Evolutionary conservation across 2,113 vertebrate genomes (phyloP).

Genomic region (Trogon surrucura): DNA sequence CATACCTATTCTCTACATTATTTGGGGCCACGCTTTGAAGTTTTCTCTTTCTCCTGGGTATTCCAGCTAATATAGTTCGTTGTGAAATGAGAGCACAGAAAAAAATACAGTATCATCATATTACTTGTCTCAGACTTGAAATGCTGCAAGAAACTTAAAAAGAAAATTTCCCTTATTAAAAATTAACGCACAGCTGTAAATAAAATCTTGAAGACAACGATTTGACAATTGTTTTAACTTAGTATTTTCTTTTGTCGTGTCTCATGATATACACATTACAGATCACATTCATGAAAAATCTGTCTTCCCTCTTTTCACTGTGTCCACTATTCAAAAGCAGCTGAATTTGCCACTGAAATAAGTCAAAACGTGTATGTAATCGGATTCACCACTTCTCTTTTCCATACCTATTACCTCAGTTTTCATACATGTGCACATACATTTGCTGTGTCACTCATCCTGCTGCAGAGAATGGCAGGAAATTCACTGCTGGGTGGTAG

Average conservation of each 20-base stretch:
- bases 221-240: neutral
- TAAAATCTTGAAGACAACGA: neutral
- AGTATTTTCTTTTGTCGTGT: neutral
- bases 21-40: slow-evolving; percentile 63
- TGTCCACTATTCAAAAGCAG: neutral
- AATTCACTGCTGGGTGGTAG: neutral
- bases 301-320: neutral
- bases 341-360: neutral
- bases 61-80: slow-evolving; percentile 63
- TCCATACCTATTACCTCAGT: neutral
- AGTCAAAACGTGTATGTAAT: neutral
- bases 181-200: neutral
- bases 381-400: neutral
- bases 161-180: neutral
- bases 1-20: slow-evolving; percentile 43
- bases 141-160: neutral
- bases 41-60: slow-evolving; percentile 64
- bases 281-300: neutral
- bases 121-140: slow-evolving; percentile 13
- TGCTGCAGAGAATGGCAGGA: neutral
- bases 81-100: slow-evolving; percentile 52
- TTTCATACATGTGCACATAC: neutral
- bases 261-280: neutral
- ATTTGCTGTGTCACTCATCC: neutral
- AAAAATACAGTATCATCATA: slow-evolving; percentile 40